Evolutionary conservation across 2,888 invertebrate species (phyloP), one percentile per base, ranked within the genome.

Genomic region (Cremastinae sp.): DNA sequence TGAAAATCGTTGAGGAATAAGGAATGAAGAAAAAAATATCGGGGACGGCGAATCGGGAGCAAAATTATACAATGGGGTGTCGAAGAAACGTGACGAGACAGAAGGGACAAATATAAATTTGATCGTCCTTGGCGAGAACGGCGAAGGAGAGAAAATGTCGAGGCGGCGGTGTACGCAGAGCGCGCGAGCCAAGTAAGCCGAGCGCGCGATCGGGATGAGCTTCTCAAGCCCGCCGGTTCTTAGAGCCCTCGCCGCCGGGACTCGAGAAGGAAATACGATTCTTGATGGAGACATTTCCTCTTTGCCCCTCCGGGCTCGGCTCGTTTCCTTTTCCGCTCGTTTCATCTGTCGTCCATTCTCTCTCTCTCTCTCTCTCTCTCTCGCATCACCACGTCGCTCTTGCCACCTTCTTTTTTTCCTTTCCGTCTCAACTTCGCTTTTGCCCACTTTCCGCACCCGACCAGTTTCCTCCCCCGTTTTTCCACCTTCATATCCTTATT

Each of bases 241-340:
- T 49, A 16, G 12, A 66, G 28, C 45, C 45, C 45, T n/a, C n/a
- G n/a, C n/a, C n/a, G n/a, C 45, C n/a, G 53, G 38, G 54, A 66
- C 66, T 43, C 45, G 1, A 54, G 20, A 38, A 80, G 83, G 84
- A 86, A 85, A 86, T 86, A 84, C 83, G 84, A 74, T 76, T 79
- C 82, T 82, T 78, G 83, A 85, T 85, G 79, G 82, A 78, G 79
- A 82, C 78, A 81, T 84, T 81, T 84, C 82, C 84, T 70, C 80
- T 78, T 79, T 68, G 14, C 47, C 59, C 79, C 74, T 73, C 41
- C 72, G 56, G 18, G 61, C 66, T 70, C 78, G 16, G 28, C 74
- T 68, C 71, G 62, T 74, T 74, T 78, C 64, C 73, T 68, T 59
- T 75, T 75, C 79, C 76, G 70, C 53, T 69, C 53, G 61, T 45